Evolutionary conservation across 2,797 vertebrate genomes (phyloP), one percentile per base, ranked within the genome.

Genomic region (Mycteria americana): DNA sequence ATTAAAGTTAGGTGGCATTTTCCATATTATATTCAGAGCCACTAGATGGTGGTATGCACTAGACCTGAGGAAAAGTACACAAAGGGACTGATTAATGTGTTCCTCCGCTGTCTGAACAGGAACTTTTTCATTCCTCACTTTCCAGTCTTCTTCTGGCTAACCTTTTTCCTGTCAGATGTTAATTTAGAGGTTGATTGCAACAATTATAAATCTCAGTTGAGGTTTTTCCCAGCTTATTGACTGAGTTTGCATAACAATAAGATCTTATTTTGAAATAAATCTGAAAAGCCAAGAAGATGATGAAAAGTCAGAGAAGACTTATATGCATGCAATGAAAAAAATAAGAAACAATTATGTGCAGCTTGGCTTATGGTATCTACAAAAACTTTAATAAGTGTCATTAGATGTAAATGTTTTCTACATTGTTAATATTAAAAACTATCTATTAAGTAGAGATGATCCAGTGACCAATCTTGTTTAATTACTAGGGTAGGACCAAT

Each of bases 21-120:
- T 46, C 68, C 50, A 11, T 37, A 6, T 65, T 76, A 51, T 48
- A 54, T 17, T 84, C 68, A 53, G 60, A 82, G 63, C 93, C 95
- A 89, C 94, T 95, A 95, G 92, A 92, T 96, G 92, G 92, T 91
- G 86, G 80, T 93, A 59, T 93, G 78, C 54, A 59, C 92, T 65
- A 96, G 83, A 96, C 63, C 91, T 76, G 80, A 93, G 74, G 57
- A 92, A 68, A 82, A 80, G 43, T 14, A 30, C 69, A 39, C 39
- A 68, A 45, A 74, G 11, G 12, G 9, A 57, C 83, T 70, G 85
- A 80, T 85, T 56, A 68, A 89, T 25, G 79, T 92, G 39, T 74
- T 84, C 94, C 56, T 95, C 93, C 10, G 0, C 75, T 57, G 27
- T 12, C 53, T 35, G 64, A 80, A 57, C 13, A 39, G 75, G 79